These are phyloP conservation scores for Zaprionus camerounensis DNA, from an alignment of 1,140 invertebrate species.

Conservation along the genomic window DNA sequence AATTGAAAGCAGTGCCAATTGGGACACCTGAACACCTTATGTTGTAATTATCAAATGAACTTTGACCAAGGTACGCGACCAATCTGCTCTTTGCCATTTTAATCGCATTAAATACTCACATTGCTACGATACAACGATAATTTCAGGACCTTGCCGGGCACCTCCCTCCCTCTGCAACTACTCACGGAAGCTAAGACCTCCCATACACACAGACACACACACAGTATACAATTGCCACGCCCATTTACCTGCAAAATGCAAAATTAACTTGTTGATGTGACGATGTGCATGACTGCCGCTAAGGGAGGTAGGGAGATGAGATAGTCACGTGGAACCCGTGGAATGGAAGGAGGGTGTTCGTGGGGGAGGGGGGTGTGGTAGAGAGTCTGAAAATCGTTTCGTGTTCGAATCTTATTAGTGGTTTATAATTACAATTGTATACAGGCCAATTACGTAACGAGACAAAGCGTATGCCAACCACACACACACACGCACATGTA, in stretches of 20 bases:
- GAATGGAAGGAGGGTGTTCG: neutral
- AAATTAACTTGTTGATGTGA: slow-evolving; percentile 81
- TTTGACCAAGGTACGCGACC: slow-evolving; percentile 32
- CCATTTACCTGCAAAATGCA: slow-evolving; percentile 47
- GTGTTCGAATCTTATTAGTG: slow-evolving; percentile 82
- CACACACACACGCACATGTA: slow-evolving; percentile 16
- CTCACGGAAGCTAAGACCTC: neutral
- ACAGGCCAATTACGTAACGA: slow-evolving; percentile 77
- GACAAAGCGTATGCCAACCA: slow-evolving; percentile 54
- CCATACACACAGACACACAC: neutral
- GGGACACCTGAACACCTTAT: slow-evolving; percentile 19
- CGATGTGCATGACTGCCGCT: slow-evolving; percentile 35
- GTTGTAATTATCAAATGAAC: slow-evolving; percentile 51
- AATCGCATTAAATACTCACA: slow-evolving; percentile 74
- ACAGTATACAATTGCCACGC: slow-evolving; percentile 5
- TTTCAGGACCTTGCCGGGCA: neutral
- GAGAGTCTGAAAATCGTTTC: slow-evolving; percentile 68
- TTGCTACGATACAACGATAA: slow-evolving; percentile 7
- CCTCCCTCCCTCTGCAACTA: neutral
- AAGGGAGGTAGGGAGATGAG: neutral
- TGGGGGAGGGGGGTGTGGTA: neutral
- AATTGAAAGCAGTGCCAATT: neutral
- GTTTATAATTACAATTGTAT: slow-evolving; percentile 83
- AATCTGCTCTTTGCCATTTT: slow-evolving; percentile 60
- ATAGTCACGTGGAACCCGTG: neutral